Percentiles rank a stretch among this genome's conserved stretches.
Evolutionary conservation across 2,113 vertebrate genomes (phyloP).

Genomic region (Prunella himalayana): DNA sequence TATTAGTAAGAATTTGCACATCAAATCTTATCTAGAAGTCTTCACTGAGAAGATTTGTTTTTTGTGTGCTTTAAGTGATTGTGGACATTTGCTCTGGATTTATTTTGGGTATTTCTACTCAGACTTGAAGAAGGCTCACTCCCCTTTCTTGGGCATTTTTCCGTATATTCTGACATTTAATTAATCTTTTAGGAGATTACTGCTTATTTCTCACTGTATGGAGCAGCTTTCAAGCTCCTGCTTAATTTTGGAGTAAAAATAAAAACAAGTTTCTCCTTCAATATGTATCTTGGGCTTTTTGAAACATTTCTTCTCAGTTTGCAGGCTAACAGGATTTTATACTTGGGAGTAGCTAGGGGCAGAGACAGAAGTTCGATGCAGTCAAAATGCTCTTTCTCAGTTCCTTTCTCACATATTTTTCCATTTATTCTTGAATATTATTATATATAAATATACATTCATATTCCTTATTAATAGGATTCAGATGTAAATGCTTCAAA

Average conservation of each 20-base stretch:
- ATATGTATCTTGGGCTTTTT: neutral
- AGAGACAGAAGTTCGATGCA: neutral
- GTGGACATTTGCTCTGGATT: neutral
- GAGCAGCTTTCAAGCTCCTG: neutral
- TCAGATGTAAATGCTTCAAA: neutral
- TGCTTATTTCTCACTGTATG: neutral
- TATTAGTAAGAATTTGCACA: neutral
- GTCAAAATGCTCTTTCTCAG: neutral
- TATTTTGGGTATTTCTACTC: neutral
- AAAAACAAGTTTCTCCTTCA: neutral
- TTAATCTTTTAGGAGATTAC: neutral
- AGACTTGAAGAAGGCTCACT: neutral
- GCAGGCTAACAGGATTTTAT: neutral
- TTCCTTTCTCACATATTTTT: neutral
- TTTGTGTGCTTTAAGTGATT: neutral
- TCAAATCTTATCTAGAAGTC: neutral
- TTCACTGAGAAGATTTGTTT: neutral
- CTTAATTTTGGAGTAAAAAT: neutral
- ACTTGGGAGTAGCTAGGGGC: neutral
- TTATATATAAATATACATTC: neutral
- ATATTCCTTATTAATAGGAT: neutral
- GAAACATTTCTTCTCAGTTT: neutral
- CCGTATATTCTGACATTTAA: neutral
- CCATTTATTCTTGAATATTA: neutral
- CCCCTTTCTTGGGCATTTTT: neutral